phyloP scores from a whole-genome alignment of 2,113 vertebrate species.

The Bujurquina vittata region DNA sequence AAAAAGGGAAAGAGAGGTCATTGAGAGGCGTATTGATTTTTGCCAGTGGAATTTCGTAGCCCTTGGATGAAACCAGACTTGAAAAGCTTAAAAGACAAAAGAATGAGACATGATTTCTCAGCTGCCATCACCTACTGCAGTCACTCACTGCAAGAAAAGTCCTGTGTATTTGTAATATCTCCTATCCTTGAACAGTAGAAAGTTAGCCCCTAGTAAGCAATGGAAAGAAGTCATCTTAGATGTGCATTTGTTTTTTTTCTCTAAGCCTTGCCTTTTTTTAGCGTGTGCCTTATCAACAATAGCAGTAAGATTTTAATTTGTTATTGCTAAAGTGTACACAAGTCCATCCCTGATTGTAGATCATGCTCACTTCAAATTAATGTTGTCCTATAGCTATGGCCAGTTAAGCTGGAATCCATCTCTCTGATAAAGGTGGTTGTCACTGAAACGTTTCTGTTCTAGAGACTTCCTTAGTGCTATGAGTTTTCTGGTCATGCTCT shows the following conservation, averaged over 20 bases:
- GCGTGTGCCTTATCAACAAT: not conserved
- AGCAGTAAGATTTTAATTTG: not conserved
- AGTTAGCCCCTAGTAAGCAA: not conserved
- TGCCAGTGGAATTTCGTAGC: slow-evolving; percentile 34
- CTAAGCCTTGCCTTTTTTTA: not conserved
- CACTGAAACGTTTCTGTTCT: not conserved
- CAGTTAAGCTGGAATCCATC: not conserved
- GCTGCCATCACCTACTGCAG: not conserved
- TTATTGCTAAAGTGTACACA: not conserved
- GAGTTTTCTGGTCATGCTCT: not conserved
- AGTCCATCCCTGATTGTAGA: not conserved
- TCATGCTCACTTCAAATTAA: not conserved
- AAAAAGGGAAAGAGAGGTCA: slow-evolving; percentile 33
- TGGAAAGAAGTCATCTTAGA: not conserved
- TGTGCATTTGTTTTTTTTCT: not conserved
- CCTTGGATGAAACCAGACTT: slow-evolving; percentile 40
- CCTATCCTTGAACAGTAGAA: not conserved
- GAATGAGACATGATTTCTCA: slow-evolving; percentile 20
- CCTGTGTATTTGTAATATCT: not conserved
- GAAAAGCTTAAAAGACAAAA: slow-evolving; percentile 51
- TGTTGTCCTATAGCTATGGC: not conserved
- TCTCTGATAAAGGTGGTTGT: not conserved
- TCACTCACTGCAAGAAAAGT: slow-evolving; percentile 1
- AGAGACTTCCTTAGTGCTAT: not conserved
- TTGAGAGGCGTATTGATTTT: slow-evolving; percentile 55